These are phyloP conservation scores for Polyploca ridens DNA, from an alignment of 2,888 invertebrate species.

Conservation along the genomic window DNA sequence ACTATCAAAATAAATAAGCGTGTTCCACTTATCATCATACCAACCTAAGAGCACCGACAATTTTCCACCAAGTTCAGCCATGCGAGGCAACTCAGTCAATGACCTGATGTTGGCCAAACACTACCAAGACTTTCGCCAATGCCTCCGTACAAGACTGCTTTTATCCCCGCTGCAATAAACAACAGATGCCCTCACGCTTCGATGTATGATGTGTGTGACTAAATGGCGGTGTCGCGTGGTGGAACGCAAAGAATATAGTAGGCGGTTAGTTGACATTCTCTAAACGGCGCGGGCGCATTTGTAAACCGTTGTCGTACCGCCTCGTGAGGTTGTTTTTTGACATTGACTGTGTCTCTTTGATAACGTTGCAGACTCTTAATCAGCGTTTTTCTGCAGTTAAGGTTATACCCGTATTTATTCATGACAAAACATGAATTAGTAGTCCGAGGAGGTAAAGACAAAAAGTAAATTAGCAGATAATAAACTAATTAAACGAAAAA, in stretches of 20 bases:
- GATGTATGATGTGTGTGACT: slow-evolving; percentile 26
- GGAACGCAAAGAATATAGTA: slow-evolving; percentile 21
- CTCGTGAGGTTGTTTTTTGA: slow-evolving; percentile 43
- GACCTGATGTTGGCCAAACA: slow-evolving; percentile 38
- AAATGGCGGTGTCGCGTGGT: slow-evolving; percentile 12
- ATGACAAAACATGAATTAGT: background rate
- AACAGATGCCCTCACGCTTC: slow-evolving; percentile 17
- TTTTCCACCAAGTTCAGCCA: slow-evolving; percentile 49
- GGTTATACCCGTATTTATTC: slow-evolving; percentile 4
- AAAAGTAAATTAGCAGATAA: background rate
- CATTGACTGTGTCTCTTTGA: slow-evolving; percentile 46
- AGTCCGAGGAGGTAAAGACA: background rate
- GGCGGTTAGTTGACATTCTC: slow-evolving; percentile 36
- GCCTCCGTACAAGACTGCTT: slow-evolving; percentile 24
- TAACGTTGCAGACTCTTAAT: background rate
- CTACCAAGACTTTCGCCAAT: slow-evolving; percentile 43
- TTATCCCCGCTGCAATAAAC: slow-evolving; percentile 18
- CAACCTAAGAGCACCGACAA: slow-evolving; percentile 34
- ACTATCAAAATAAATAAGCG: slow-evolving; percentile 6
- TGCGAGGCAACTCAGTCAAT: slow-evolving; percentile 50
- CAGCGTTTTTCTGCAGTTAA: slow-evolving; percentile 5
- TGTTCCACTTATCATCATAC: slow-evolving; percentile 26
- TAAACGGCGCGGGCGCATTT: slow-evolving; percentile 32
- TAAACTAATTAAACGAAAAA: background rate
- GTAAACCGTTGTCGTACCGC: slow-evolving; percentile 32